Evolutionary conservation across 1,140 invertebrate genomes (phyloP).

Genomic region (Musca domestica): DNA sequence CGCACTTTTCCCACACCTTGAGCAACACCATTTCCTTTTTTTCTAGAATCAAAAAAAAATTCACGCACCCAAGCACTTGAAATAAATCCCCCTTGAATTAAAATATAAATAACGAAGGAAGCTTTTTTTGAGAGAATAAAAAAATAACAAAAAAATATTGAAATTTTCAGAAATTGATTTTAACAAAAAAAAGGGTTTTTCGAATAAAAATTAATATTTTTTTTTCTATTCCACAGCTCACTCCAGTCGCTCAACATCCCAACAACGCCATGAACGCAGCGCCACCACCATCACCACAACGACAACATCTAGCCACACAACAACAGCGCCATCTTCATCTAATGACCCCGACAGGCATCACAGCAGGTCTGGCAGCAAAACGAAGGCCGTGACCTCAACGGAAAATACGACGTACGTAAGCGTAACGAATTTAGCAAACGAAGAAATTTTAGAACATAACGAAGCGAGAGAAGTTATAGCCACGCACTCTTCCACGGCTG

Average conservation of each 20-base stretch:
- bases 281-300: constrained; percentile 25
- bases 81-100: no score
- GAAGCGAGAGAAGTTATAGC: constrained; percentile 3
- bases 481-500: background rate
- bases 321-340: constrained; percentile 10
- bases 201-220: background rate
- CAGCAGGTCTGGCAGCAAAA: constrained; percentile 28
- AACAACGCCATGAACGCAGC: constrained; percentile 27
- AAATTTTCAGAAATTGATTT: background rate
- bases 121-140: no score
- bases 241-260: constrained; percentile 41
- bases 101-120: no score
- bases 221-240: constrained; percentile 37
- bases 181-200: no score
- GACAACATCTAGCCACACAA: no score
- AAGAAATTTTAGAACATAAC: constrained; percentile 16
- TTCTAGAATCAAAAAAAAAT: background rate
- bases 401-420: constrained; percentile 48
- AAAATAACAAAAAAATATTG: no score
- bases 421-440: constrained; percentile 51
- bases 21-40: background rate
- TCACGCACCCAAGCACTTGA: background rate
- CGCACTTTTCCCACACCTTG: background rate
- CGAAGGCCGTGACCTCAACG: constrained; percentile 11
- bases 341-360: constrained; percentile 6